Base-by-base conservation (phyloP, 1,140 invertebrate genomes). In the Drosophila navojoa region DNA sequence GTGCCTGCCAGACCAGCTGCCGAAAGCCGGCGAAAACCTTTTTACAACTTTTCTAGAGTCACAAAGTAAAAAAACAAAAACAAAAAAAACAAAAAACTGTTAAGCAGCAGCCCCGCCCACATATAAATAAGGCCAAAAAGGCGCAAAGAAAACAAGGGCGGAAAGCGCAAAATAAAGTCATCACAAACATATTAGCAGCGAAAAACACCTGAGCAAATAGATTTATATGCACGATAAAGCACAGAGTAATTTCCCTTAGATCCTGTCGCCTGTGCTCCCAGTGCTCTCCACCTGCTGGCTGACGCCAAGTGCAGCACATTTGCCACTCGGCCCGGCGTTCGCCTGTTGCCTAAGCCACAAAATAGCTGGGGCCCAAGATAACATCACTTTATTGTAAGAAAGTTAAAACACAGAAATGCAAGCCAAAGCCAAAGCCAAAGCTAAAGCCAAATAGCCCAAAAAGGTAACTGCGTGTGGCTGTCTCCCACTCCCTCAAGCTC, bases 181-280 rank as follows among this genome's bases (percentile, higher is more conserved):
- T 89, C 84, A 89, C 84, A 89, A 89, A 89, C 84, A 89, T 89
- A 89, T 89, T 89, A 89, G 85, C 84, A 85, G 80, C 85, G 82
- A 90, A 90, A 89, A 89, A 89, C 84, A 89, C 84, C 84, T 89
- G 84, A 89, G 84, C 84, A 89, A 89, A 89, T 89, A 89, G 84
- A 89, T 89, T 89, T 89, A 89, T 89, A 89, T 90, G 84, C 84
- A 90, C 84, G 84, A 89, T 89, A 89, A 89, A 89, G 85, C 85
- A 90, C 80, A 84, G 74, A 89, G 84, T 89, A 89, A 89, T 89
- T 89, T 89, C 84, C 84, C 85, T 70, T 89, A 89, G 84, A 89
- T 89, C 85, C 84, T 89, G 84, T 89, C 80, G 87, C 81, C 84
- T 50, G 35, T 42, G 57, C 40, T 15, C 57, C 42, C 35, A 71